A percentile compares a stretch with the other conserved stretches of the same genome.
phyloP scores from a whole-genome alignment of 1,140 invertebrate genomes.

The Dendroctonus valens region DNA sequence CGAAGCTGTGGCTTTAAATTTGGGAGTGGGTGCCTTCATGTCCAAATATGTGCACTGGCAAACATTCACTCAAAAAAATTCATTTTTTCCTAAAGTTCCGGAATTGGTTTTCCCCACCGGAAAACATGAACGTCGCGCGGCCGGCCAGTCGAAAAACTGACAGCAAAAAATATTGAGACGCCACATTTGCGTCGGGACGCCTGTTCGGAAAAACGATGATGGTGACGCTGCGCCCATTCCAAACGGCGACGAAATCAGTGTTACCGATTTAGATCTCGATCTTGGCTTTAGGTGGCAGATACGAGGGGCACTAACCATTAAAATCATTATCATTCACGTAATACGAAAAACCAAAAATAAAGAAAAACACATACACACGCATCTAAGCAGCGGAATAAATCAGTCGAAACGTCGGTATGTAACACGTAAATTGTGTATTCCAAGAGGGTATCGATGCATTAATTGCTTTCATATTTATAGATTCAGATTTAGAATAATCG shows the following conservation, averaged over 20 bases:
- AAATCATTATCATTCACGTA: no score
- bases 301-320: no score
- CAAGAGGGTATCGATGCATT: no score
- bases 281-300: constrained; percentile 9
- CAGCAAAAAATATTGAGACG: constrained; percentile 28
- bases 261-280: constrained; percentile 33
- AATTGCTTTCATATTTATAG: no score
- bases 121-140: constrained; percentile 2
- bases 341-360: no score
- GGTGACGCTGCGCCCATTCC: constrained; percentile 43
- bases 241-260: constrained; percentile 13
- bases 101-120: no score
- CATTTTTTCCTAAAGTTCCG: no score
- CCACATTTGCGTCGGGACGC: constrained; percentile 30
- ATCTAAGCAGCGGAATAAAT: no score
- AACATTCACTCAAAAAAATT: neutral
- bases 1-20: constrained; percentile 31
- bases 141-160: constrained; percentile 17
- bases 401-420: no score
- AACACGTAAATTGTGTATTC: no score
- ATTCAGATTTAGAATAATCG: no score
- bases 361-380: no score
- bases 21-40: constrained; percentile 34
- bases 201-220: constrained; percentile 38
- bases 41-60: neutral